Evolutionary conservation across 2,888 invertebrate species (phyloP), one percentile per base, ranked within the genome.

Genomic region (Acronicta leporina): DNA sequence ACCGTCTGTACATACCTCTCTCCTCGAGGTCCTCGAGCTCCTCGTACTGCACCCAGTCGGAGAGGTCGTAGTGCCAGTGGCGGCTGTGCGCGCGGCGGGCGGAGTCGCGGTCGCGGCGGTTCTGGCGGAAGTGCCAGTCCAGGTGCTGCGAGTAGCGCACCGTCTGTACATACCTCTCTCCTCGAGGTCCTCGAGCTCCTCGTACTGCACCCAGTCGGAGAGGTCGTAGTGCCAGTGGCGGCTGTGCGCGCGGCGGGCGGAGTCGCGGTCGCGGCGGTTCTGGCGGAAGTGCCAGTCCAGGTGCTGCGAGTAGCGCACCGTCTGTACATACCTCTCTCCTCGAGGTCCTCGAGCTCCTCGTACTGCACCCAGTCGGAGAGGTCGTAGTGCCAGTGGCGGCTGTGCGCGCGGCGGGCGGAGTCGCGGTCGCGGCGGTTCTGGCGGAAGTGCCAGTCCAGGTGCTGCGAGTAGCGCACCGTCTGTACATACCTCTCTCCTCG

Each of bases 241-340:
- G 30, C 97, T 97, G 81, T 97, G 97, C 0, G 98, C 97, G 52
- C 98, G 96, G 11, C 98, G 95, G 0, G 97, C 96, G 0, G 97
- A 97, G 84, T 98, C 98, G 71, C 98, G 96, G 79, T 98, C 98
- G 55, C 97, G 95, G 2, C 98, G 52, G 94, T 99, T 99, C 90
- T 98, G 98, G 0, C 98, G 94, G 94, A 99, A 99, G 94, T 99
- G 99, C 99, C 99, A 99, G 94, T 99, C 99, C 63, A 99, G 95
- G 92, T 99, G 99, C 87, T 98, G 98, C 80, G 97, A 97, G 91
- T 99, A 99, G n/a, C n/a, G n/a, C n/a, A n/a, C n/a, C n/a, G n/a
- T n/a, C n/a, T n/a, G n/a, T n/a, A n/a, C n/a, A n/a, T n/a, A n/a
- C n/a, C n/a, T n/a, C n/a, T n/a, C n/a, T n/a, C n/a, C n/a, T n/a